Base-by-base conservation (phyloP, 2,888 invertebrate species). In the Trisateles emortualis region DNA sequence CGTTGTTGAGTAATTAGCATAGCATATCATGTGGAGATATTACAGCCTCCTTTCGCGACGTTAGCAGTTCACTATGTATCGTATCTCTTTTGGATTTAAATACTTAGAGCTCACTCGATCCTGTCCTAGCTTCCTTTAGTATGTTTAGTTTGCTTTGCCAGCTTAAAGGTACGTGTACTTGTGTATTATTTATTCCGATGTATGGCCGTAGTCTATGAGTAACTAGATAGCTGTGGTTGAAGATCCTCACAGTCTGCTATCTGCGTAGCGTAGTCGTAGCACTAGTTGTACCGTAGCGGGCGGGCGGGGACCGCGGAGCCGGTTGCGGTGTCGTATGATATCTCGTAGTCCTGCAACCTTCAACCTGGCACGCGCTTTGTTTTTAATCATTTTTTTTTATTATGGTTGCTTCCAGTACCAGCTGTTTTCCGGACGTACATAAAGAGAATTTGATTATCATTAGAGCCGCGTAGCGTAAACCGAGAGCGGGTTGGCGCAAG, bases 381-480 rank as follows among this genome's bases (percentile, higher is more conserved):
- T 81, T 79, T 84, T 88, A 87, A 86, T 84, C 73, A 82, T 44
- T 66, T 78, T 71, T 59, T 76, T 83, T 84, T 84, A 69, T 87
- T 86, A 81, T 90, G 87, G 84, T 93, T 90, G 90, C 91, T 94
- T 94, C 84, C 94, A 95, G 94, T 94, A 94, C 88, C 94, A 94
- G 93, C 94, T 94, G 92, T 94, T 94, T 93, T 93, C 94, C 90
- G 94, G 94, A 90, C 94, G 94, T 92, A 92, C 93, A 81, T 94
- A 94, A 93, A 88, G 74, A 77, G 79, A 78, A 78, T 82, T 83
- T 79, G 68, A 77, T 83, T 81, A 81, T 75, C 79, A 68, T 86
- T 84, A 85, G 74, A 81, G 76, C 78, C 81, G 81, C 82, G 79
- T 86, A 79, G 75, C 79, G 76, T 83, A 79, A 77, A 72, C 70